Evolutionary conservation across 2,113 vertebrate species (phyloP), one percentile per base, ranked within the genome.

Genomic region (Apistogramma diplotaenia): DNA sequence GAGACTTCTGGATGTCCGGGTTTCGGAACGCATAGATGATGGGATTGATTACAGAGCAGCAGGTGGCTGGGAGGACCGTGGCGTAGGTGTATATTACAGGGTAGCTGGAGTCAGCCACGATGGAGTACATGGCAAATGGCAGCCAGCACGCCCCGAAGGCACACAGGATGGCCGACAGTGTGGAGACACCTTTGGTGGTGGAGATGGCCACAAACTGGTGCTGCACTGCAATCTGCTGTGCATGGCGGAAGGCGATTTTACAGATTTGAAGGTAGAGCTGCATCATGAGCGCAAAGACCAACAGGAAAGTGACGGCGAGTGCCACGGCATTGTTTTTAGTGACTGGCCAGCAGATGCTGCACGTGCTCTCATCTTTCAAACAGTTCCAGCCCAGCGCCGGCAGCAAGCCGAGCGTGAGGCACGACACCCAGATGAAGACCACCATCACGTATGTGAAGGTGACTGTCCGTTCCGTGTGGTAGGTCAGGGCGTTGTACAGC

Each of bases 251-350:
- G 88, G 97, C 97, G 62, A 98, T 96, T 85, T 95, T 95, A 94
- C 97, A 98, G 92, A 98, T 98, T 85, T 97, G 97, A 81, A 97
- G 94, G 94, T 98, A 97, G 25, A 98, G 96, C 94, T 98, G 97
- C 96, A 96, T 95, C 95, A 98, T 97, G 54, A 97, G 92, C 27
- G 96, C 97, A 51, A 98, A 97, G 74, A 98, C 95, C 4, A 98
- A 95, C 57, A 98, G 94, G 91, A 97, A 97, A 79, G 96, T 93
- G 79, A 96, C 96, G 10, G 97, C 96, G 59, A 98, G 92, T 27
- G 95, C 96, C 31, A 97, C 96, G 0, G 97, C 97, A 89, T 98
- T 96, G 95, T 93, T 95, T 87, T 96, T 96, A 92, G 97, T 97
- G 88, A 98, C 95, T 1, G 97, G 97, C 12, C 95, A 89, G 81